Evolutionary conservation across 2,888 invertebrate genomes (phyloP), one percentile per base, ranked within the genome.

Genomic region (Aleiodes leptofemur): DNA sequence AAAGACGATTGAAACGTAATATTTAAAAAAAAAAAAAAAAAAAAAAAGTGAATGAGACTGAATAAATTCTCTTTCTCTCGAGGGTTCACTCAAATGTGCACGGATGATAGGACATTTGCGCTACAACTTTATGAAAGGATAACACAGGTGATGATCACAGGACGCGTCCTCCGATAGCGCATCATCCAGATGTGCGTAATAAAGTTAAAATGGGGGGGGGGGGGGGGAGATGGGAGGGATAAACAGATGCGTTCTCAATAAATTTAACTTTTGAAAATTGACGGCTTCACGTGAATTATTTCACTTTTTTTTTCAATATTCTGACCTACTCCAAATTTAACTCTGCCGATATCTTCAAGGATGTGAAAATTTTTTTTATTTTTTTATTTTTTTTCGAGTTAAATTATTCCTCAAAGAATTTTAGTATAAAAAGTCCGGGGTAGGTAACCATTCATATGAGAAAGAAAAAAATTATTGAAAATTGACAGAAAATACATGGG

Each of bases 31-130:
- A 6, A 34, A 34, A 34, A 34, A 34, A 34, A 23, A 23, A 23
- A 23, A 23, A 23, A 23, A 48, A 48, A 43, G 16, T 66, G 66
- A 66, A 43, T 66, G n/a, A 23, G 34, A 1, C 16, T n/a, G 56
- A 56, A 56, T 56, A 56, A 56, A 56, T 56, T 56, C 50, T 23
- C 23, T 23, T 23, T 23, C 23, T 23, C 23, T 31, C n/a, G n/a
- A 53, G 69, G 9, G 14, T 38, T 38, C 61, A 7, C 13, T 38
- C n/a, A 6, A 34, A 4, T 61, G 38, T 61, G 38, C 31, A 61
- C 38, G 14, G n/a, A 53, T 55, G 51, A 69, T 69, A 56, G 53
- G 69, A 69, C 55, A 69, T 69, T 69, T 55, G 53, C 53, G 56
- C 43, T 55, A 69, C 56, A 38, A 56, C 69, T 38, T 56, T 56